These are phyloP conservation scores for Ornithoptera alexandrae DNA, from an alignment of 2,888 invertebrate species.

Conservation along the genomic window DNA sequence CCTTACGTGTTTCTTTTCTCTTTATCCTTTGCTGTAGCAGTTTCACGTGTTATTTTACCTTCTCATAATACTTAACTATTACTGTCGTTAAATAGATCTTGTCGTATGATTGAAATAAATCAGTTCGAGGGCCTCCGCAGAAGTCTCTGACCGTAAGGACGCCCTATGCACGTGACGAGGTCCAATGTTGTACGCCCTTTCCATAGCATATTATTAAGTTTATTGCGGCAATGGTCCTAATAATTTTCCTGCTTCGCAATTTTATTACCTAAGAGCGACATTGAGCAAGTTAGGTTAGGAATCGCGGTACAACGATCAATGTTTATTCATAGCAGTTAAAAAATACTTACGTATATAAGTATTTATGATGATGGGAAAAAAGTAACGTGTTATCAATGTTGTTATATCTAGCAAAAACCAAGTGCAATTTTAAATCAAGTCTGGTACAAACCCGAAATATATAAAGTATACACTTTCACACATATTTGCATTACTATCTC, in stretches of 20 bases:
- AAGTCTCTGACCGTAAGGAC: constrained; percentile 59
- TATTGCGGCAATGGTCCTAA: constrained; percentile 53
- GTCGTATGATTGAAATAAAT: constrained; percentile 43
- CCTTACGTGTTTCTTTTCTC: constrained; percentile 18
- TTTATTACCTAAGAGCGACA: constrained; percentile 31
- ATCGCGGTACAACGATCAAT: too few relatives aligned
- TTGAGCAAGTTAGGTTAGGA: constrained; percentile 12
- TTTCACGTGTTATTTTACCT: constrained; percentile 18
- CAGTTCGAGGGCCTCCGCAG: constrained; percentile 53
- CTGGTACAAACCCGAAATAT: too few relatives aligned
- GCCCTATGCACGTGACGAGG: constrained; percentile 74
- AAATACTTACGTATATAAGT: too few relatives aligned
- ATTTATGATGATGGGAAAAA: too few relatives aligned
- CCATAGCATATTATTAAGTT: constrained; percentile 60
- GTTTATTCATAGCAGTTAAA: too few relatives aligned
- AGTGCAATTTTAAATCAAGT: too few relatives aligned
- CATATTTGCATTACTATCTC: too few relatives aligned
- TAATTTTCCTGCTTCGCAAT: constrained; percentile 46
- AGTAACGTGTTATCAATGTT: too few relatives aligned
- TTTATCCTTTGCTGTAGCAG: constrained; percentile 20
- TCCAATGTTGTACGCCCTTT: constrained; percentile 49
- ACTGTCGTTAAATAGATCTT: constrained; percentile 33
- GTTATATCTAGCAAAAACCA: too few relatives aligned
- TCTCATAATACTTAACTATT: constrained; percentile 22
- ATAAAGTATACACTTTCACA: too few relatives aligned